Percentiles rank a stretch among this genome's conserved stretches.
Conservation (phyloP, 2,797 vertebrate genomes). For the Streptopelia turtur region DNA sequence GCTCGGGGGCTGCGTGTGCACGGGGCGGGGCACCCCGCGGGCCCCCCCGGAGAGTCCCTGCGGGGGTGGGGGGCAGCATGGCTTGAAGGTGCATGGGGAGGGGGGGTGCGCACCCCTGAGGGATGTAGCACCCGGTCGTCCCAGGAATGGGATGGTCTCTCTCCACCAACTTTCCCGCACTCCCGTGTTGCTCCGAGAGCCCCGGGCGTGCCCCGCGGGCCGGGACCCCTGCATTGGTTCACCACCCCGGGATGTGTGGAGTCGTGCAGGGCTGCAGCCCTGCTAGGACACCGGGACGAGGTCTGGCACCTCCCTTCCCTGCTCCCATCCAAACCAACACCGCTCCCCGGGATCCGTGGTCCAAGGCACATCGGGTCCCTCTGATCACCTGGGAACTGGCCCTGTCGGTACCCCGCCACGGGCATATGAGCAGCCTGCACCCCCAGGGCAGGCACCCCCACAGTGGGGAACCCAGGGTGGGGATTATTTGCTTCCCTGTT, state of each 20-base stretch:
- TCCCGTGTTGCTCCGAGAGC: neutral
- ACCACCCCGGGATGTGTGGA: neutral
- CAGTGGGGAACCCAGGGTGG: rapidly evolving
- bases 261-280: neutral
- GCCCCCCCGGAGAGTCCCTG: neutral
- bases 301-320: neutral
- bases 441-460: neutral
- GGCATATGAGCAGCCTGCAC: neutral
- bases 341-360: neutral
- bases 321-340: neutral
- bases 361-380: neutral
- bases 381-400: neutral
- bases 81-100: neutral
- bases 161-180: slow-evolving; percentile 23
- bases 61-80: neutral
- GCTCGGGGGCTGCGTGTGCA: neutral
- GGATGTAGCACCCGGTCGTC: neutral
- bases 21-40: neutral
- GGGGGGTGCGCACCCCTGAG: neutral
- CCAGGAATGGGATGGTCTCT: neutral
- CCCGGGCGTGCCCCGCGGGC: neutral
- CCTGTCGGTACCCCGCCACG: neutral
- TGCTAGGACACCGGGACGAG: neutral
- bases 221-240: neutral
- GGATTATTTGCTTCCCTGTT: neutral